phyloP scores from a whole-genome alignment of 2,113 vertebrate species.

The Pygoscelis adeliae region DNA sequence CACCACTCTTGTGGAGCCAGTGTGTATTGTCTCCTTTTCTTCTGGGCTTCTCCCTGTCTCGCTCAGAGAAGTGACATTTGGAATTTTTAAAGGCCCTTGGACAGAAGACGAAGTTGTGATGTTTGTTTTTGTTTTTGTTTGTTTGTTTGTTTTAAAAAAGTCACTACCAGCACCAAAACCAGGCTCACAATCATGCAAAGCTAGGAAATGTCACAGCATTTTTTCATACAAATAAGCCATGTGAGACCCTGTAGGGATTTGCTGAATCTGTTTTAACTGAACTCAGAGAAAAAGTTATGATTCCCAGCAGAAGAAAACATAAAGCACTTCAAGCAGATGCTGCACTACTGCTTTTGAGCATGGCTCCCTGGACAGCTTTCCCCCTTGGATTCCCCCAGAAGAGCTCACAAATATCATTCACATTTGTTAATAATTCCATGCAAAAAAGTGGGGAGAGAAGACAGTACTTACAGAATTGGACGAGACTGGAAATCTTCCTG shows the following conservation, averaged over 20 bases:
- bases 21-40: background rate
- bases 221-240: background rate
- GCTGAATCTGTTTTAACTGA: background rate
- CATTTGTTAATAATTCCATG: background rate
- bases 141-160: background rate
- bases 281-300: background rate
- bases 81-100: background rate
- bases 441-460: background rate
- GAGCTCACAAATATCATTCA: background rate
- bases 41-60: background rate
- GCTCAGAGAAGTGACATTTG: background rate
- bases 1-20: background rate
- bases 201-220: conserved; percentile 3
- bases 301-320: conserved; percentile 1
- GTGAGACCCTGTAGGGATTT: background rate
- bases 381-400: background rate
- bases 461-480: conserved; percentile 91
- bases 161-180: background rate
- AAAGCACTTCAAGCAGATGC: background rate
- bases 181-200: background rate
- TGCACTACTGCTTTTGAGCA: background rate
- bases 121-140: background rate
- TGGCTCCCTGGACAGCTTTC: background rate
- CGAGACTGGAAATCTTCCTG: conserved; percentile 99
- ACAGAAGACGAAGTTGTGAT: background rate